A percentile compares a stretch with the other conserved stretches of the same genome.
These are phyloP conservation scores for Penaeus chinensis DNA, from an alignment of 1,140 invertebrate genomes.

Conservation along the genomic window DNA sequence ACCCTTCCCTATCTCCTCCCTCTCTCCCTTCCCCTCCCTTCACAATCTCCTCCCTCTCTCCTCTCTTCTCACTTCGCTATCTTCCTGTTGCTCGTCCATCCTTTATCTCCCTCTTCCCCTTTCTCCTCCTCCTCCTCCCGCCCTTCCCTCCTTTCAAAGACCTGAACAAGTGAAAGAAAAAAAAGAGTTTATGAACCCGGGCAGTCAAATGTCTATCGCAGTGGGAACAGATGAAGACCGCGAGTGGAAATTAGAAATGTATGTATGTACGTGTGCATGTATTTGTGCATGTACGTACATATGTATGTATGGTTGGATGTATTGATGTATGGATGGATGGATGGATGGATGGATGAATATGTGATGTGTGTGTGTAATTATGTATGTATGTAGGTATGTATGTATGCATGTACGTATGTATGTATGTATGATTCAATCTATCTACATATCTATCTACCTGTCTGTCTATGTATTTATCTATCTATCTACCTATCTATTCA, in stretches of 20 bases:
- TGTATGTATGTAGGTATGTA: not conserved
- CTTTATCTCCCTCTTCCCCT: not conserved
- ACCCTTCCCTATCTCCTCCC: not conserved
- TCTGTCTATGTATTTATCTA: not conserved
- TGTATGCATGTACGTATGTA: not conserved
- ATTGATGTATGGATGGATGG: not conserved
- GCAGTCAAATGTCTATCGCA: too few species aligned
- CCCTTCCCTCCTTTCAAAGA: not conserved
- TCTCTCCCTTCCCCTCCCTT: conserved; percentile 12
- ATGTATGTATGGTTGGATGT: not conserved
- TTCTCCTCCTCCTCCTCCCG: not conserved
- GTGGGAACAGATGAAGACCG: too few species aligned
- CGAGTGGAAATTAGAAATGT: not conserved
- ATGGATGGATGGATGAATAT: not conserved
- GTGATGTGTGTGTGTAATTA: not conserved
- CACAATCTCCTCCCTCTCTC: not conserved
- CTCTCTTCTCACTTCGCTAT: not conserved
- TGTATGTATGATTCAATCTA: not conserved
- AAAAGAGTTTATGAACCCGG: too few species aligned
- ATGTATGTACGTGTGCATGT: not conserved
- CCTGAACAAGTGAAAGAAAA: too few species aligned
- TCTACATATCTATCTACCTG: too few species aligned
- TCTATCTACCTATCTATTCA: too few species aligned
- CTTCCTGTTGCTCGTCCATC: too few species aligned
- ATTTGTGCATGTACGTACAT: not conserved